These are phyloP conservation scores for Acromyrmex heyeri DNA, from an alignment of 1,140 invertebrate genomes.

Conservation along the genomic window DNA sequence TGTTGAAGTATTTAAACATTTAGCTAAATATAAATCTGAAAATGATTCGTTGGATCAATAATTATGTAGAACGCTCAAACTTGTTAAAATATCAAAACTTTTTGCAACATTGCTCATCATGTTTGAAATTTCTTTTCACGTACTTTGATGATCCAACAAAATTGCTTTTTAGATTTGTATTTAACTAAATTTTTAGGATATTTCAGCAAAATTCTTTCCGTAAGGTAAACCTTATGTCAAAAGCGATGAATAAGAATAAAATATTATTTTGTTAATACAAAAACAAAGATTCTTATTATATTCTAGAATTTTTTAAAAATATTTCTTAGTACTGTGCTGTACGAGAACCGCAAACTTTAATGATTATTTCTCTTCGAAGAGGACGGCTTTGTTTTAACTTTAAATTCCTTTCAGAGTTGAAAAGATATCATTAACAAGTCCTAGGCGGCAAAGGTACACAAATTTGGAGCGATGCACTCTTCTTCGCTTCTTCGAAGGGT, in stretches of 20 bases:
- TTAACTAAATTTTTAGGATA: too few relatives aligned
- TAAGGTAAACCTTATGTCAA: too few relatives aligned
- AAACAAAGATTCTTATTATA: background rate
- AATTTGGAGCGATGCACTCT: conserved; percentile 17
- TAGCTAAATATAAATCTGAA: too few relatives aligned
- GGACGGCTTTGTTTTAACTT: background rate
- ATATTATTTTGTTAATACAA: background rate
- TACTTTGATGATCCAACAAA: too few relatives aligned
- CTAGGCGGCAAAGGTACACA: conserved; percentile 32
- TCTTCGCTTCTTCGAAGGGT: conserved; percentile 8
- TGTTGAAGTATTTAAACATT: too few relatives aligned
- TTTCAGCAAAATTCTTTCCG: too few relatives aligned
- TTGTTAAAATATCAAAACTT: too few relatives aligned
- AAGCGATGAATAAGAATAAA: background rate
- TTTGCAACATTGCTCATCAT: too few relatives aligned
- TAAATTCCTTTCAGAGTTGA: background rate
- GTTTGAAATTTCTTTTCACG: too few relatives aligned
- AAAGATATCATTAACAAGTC: conserved; percentile 18
- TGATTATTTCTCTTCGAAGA: background rate
- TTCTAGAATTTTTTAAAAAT: background rate
- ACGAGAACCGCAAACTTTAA: background rate
- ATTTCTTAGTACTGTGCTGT: background rate
- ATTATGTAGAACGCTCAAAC: too few relatives aligned
- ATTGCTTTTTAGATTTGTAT: too few relatives aligned
- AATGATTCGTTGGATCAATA: too few relatives aligned